Evolutionary conservation across 2,113 vertebrate genomes (phyloP).

Genomic region (Gnathonemus echidnorhynchus): DNA sequence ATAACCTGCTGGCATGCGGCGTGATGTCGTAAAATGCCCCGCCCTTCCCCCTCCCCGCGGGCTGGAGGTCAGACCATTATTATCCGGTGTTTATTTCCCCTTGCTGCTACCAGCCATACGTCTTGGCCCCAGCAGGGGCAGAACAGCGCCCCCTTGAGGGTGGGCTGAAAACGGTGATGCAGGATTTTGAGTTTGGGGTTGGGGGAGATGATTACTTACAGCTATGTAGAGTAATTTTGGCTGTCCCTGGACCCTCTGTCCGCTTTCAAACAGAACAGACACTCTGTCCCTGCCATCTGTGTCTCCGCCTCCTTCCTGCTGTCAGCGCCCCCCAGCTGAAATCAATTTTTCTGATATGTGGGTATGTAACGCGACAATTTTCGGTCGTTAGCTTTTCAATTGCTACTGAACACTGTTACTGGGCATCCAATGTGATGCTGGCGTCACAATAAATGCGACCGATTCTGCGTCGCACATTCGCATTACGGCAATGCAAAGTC

Average conservation of each 20-base stretch:
- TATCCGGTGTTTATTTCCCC: not conserved
- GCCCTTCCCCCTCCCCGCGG: not conserved
- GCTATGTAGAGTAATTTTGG: not conserved
- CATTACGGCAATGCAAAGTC: not conserved
- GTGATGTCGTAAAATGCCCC: not conserved
- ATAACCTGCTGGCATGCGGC: not conserved
- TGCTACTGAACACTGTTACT: conserved; percentile 18
- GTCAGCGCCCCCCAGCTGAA: conserved; percentile 30
- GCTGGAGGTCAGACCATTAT: not conserved
- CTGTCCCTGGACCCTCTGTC: not conserved
- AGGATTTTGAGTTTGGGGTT: not conserved
- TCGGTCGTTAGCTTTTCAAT: conserved; percentile 19
- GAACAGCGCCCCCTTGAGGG: not conserved
- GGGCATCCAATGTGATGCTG: conserved; percentile 12
- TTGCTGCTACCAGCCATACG: not conserved
- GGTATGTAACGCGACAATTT: conserved; percentile 17
- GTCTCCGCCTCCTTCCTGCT: conserved; percentile 17
- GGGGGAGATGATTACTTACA: not conserved
- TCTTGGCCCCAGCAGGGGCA: not conserved
- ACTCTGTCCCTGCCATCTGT: conserved; percentile 1
- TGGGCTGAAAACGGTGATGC: not conserved
- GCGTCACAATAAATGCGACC: not conserved
- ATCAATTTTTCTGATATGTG: conserved; percentile 33
- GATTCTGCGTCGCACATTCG: not conserved
- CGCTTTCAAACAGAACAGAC: not conserved